Evolutionary conservation across 2,888 invertebrate species (phyloP).

Genomic region (Tenthredo scrophulariae): DNA sequence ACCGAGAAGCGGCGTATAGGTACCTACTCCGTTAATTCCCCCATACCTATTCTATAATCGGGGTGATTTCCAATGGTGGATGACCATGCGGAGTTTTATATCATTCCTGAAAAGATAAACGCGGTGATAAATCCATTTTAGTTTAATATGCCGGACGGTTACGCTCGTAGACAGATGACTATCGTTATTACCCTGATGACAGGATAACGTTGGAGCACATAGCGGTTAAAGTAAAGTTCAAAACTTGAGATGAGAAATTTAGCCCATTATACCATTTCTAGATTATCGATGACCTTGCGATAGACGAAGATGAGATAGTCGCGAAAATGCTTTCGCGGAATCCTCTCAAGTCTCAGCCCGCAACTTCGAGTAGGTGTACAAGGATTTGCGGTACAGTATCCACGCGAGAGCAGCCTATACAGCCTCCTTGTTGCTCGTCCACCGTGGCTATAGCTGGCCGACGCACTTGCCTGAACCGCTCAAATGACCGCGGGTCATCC

Average conservation of each 20-base stretch:
- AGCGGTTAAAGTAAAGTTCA: not conserved
- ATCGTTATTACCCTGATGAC: conserved; percentile 40
- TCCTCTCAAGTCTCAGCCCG: not conserved
- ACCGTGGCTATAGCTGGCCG: conserved; percentile 32
- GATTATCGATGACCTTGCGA: conserved; percentile 14
- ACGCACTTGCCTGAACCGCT: conserved; percentile 55
- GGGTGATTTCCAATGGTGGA: not conserved
- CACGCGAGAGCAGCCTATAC: conserved; percentile 12
- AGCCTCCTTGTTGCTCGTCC: conserved; percentile 21
- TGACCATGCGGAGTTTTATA: not conserved
- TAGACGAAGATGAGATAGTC: not conserved
- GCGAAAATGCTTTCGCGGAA: not conserved
- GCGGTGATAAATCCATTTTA: not conserved
- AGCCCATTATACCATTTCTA: not conserved
- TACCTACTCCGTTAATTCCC: not conserved
- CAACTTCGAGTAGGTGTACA: not conserved
- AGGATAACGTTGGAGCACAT: not conserved
- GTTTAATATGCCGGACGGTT: conserved; percentile 17
- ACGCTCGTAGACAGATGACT: conserved; percentile 14
- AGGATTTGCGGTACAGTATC: conserved; percentile 24
- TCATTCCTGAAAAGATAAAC: not conserved
- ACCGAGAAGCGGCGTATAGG: not conserved
- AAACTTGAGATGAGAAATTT: not conserved
- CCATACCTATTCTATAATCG: not conserved
- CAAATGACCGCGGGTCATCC: conserved; percentile 57